A percentile compares a stretch with the other conserved stretches of the same genome.
Conservation (phyloP, 2,888 invertebrate species). For the Trissolcus brochymenae region DNA sequence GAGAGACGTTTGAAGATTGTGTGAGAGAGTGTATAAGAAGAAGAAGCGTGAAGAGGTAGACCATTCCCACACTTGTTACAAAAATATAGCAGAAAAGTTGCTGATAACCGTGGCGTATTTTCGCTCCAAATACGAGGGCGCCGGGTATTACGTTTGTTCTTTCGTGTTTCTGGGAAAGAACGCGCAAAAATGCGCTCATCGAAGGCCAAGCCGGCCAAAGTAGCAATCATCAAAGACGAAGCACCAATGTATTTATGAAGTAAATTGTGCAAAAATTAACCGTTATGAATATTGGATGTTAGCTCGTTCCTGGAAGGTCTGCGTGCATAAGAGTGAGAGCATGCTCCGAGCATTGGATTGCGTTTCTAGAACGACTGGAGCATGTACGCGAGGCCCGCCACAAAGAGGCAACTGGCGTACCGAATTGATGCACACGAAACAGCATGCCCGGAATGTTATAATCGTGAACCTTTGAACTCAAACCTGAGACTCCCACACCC, state of each 20-base stretch:
- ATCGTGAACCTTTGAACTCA: constrained; percentile 75
- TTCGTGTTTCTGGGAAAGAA: constrained; percentile 52
- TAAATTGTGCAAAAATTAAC: constrained; percentile 56
- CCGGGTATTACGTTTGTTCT: constrained; percentile 28
- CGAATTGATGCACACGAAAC: constrained; percentile 76
- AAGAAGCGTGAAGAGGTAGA: constrained; percentile 21
- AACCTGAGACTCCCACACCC: constrained; percentile 74
- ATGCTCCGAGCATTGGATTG: constrained; percentile 59
- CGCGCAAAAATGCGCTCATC: constrained; percentile 53
- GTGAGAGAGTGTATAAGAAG: constrained; percentile 4
- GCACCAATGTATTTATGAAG: constrained; percentile 58
- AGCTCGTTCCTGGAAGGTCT: constrained; percentile 55
- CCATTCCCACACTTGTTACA: constrained; percentile 44
- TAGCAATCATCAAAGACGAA: constrained; percentile 58
- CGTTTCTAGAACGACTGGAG: constrained; percentile 59
- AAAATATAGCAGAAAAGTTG: constrained; percentile 19
- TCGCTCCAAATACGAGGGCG: constrained; percentile 49
- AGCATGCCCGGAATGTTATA: constrained; percentile 76
- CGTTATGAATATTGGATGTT: constrained; percentile 57
- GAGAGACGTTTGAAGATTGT: neutral
- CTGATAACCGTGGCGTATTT: constrained; percentile 25
- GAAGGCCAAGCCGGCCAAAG: constrained; percentile 53
- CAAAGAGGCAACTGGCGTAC: constrained; percentile 75
- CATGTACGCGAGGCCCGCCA: constrained; percentile 61
- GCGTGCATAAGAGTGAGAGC: constrained; percentile 54